These are phyloP conservation scores for Vanessa tameamea DNA, from an alignment of 1,140 invertebrate species.

Conservation along the genomic window DNA sequence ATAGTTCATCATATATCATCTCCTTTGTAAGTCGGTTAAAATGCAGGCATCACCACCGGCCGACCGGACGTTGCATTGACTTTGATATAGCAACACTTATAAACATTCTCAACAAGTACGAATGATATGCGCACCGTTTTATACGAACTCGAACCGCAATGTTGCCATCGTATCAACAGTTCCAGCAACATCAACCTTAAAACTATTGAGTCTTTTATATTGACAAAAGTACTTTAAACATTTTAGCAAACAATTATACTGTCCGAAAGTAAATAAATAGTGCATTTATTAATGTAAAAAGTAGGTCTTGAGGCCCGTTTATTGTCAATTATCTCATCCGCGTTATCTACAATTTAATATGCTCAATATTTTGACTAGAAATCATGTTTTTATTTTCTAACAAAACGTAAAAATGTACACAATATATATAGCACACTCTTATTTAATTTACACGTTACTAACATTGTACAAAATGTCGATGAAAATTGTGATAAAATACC, in stretches of 20 bases:
- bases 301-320: conserved; percentile 68
- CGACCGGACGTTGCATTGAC: not conserved
- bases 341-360: conserved; percentile 78
- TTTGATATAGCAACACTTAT: conserved; percentile 2
- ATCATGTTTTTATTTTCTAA: conserved; percentile 78
- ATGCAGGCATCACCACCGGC: not conserved
- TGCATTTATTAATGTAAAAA: conserved; percentile 67
- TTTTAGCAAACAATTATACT: conserved; percentile 43
- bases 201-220: conserved; percentile 30
- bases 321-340: conserved; percentile 75
- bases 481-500: conserved; percentile 51
- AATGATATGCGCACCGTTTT: not conserved
- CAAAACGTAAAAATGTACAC: conserved; percentile 77
- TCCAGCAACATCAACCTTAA: conserved; percentile 24
- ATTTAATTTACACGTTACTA: conserved; percentile 65
- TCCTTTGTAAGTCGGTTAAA: conserved; percentile 8
- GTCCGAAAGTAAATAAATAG: conserved; percentile 62
- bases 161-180: conserved; percentile 6
- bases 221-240: conserved; percentile 38
- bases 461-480: conserved; percentile 75
- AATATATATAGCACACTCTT: conserved; percentile 61
- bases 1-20: not conserved
- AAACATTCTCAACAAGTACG: not conserved
- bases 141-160: conserved; percentile 1
- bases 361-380: conserved; percentile 81